Evolutionary conservation across 2,113 vertebrate genomes (phyloP).

Genomic region (Promerops cafer): DNA sequence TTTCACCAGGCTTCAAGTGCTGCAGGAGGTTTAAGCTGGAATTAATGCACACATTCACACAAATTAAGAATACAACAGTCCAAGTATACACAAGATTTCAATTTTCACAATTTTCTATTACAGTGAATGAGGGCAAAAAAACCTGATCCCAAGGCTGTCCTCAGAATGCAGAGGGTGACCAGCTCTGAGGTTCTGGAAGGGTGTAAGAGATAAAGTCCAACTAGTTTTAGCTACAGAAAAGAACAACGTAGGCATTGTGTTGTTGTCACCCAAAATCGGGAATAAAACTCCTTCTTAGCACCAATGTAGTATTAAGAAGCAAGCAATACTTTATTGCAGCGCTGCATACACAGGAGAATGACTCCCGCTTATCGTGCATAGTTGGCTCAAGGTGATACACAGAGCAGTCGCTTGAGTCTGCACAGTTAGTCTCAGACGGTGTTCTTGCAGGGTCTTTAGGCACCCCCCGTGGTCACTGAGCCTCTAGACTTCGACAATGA

Average conservation of each 20-base stretch:
- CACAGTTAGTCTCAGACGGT: background rate
- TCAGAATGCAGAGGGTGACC: background rate
- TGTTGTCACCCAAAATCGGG: background rate
- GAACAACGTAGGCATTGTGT: fast-evolving
- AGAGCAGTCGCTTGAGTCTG: fast-evolving
- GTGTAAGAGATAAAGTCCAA: background rate
- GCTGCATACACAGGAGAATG: background rate
- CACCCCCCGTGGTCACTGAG: background rate
- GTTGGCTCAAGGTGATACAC: no score
- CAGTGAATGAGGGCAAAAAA: background rate
- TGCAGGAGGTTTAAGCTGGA: background rate
- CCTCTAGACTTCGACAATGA: background rate
- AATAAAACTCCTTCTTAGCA: background rate
- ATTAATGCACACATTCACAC: background rate
- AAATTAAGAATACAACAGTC: background rate
- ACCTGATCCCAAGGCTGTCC: background rate
- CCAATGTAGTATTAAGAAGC: background rate
- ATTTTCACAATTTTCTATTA: background rate
- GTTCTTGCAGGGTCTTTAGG: background rate
- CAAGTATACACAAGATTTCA: background rate
- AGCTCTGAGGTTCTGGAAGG: background rate
- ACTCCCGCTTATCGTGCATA: background rate
- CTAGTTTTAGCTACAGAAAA: background rate
- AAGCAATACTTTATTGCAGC: background rate
- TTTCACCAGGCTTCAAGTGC: background rate